Evolutionary conservation across 2,797 vertebrate genomes (phyloP), one percentile per base, ranked within the genome.

Genomic region (Sebastes matsubarae): DNA sequence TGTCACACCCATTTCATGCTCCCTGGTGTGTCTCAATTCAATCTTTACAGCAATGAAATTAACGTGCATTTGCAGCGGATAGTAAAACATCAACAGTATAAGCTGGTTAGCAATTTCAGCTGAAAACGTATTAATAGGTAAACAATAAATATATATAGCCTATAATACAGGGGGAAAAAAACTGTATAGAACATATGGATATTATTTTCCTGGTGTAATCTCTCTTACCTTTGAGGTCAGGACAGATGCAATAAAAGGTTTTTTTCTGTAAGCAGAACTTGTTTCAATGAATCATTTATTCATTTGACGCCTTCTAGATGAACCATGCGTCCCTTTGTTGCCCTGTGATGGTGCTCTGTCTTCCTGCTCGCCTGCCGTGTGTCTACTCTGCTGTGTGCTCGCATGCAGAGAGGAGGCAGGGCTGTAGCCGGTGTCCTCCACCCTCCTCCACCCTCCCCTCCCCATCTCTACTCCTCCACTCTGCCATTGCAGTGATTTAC

Each of bases 1-100:
- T 85, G 93, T 92, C 94, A 93, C 94, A 92, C 94, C 94, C 94
- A 92, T 93, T 86, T 75, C 72, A 85, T 83, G 80, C 74, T 80
- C 67, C 70, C 55, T 58, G 32, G n/a, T 65, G 59, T 55, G 13
- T 46, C 63, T 68, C 59, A 81, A 52, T 75, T 61, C 27, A 30
- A 65, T 60, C 46, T 32, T 29, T 58, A 69, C 8, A 27, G n/a
- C 50, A 36, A 61, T 27, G 2, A 59, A 81, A 82, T 78, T 3
- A 20, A 72, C 34, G 65, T 46, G 32, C 12, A 63, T 69, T 70
- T 73, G 2, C n/a, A 70, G 14, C 2, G 4, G 8, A 27, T 32
- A 30, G 27, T 6, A 42, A 11, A 75, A 16, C 14, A 72, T 61
- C 2, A 68, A 58, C 18, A 77, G 3, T 5, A 52, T n/a, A 20